Evolutionary conservation across 2,888 invertebrate genomes (phyloP), one percentile per base, ranked within the genome.

Genomic region (Drosophila diplacantha): DNA sequence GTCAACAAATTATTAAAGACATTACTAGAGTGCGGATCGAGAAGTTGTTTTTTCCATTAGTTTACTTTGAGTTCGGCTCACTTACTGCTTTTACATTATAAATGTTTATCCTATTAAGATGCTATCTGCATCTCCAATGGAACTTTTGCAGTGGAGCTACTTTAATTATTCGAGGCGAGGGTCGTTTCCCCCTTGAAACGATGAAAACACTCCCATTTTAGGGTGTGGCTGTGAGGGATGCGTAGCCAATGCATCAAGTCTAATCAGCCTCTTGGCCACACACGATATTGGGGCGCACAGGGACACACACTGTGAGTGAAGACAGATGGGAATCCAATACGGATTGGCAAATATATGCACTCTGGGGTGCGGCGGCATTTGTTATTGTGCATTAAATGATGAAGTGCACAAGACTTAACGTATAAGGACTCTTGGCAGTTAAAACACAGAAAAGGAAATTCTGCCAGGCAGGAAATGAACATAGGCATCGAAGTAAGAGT

Each of bases 211-310:
- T 41, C 9, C 14, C 24, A 52, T 26, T 62, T 63, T 63, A 63
- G 64, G 64, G 64, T 63, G 63, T 63, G 63, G 63, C 63, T 32
- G 44, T 62, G 37, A 29, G 44, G 61, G 35, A 51, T 62, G 62
- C 35, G 44, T 12, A 29, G 26, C 32, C 46, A 39, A 41, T 47
- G 59, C 59, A 39, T 51, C 44, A n/a, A 35, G 29, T 24, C n/a
- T 16, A 16, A 55, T 26, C 6, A 26, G 16, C 20, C 41, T 11
- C 20, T 22, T 20, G 44, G 12, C 18, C 16, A 12, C 18, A 32
- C n/a, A 18, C 32, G 7, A 26, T 34, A 8, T 11, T 4, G 18
- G 16, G 9, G 9, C 11, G 9, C 16, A 31, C 49, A 50, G 14
- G 16, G 46, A 32, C 51, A 51, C 24, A 20, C n/a, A 18, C 14